These are phyloP conservation scores for Caenorhabditis remanei DNA, from an alignment of 1,140 invertebrate genomes.

Conservation along the genomic window DNA sequence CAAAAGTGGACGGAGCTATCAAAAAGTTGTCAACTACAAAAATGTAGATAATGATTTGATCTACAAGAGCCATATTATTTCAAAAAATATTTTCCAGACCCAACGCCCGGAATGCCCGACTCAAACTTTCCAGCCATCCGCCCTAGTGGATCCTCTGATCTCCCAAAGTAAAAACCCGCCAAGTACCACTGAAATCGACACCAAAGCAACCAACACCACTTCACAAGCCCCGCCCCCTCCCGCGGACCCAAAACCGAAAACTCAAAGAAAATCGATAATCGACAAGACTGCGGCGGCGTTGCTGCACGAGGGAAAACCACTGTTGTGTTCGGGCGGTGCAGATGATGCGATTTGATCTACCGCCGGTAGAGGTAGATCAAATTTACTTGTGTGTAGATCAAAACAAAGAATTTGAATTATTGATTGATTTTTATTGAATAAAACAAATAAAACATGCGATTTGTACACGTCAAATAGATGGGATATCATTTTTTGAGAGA, in stretches of 20 bases:
- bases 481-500: too few species aligned
- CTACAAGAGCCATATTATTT: too few species aligned
- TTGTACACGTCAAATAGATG: too few species aligned
- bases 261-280: neutral
- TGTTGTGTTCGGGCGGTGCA: slow-evolving; percentile 1
- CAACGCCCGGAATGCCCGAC: slow-evolving; percentile 18
- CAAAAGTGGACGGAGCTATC: too few species aligned
- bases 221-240: too few species aligned
- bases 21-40: neutral
- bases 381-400: too few species aligned
- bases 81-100: neutral
- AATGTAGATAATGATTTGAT: neutral
- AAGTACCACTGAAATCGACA: too few species aligned
- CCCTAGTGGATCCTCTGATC: neutral
- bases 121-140: neutral
- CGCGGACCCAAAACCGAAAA: neutral
- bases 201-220: too few species aligned
- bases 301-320: slow-evolving; percentile 5
- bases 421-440: too few species aligned
- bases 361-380: too few species aligned
- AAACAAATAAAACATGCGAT: too few species aligned
- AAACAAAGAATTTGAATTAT: too few species aligned
- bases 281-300: neutral
- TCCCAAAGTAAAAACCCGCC: neutral
- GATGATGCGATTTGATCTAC: slow-evolving; percentile 19